phyloP scores from a whole-genome alignment of 2,797 vertebrate genomes.

The Oryzias sinensis region DNA sequence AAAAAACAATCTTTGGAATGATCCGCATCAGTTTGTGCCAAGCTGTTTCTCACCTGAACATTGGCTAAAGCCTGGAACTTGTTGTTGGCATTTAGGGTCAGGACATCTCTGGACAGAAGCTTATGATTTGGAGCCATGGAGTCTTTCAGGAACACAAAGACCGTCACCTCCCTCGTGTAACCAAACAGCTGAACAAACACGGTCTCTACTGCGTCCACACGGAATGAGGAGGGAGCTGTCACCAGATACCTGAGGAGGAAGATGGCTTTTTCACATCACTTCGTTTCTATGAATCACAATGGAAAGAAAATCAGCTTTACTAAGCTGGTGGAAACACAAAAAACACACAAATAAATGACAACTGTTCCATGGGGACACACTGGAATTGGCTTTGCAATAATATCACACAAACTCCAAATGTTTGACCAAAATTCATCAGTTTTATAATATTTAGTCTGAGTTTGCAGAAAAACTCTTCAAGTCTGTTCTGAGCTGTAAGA shows the following conservation, averaged over 20 bases:
- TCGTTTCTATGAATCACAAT: no score
- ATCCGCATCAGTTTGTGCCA: not conserved
- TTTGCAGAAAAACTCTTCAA: no score
- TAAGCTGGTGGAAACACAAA: no score
- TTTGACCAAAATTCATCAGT: no score
- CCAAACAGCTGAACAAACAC: constrained; percentile 86
- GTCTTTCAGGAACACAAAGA: constrained; percentile 78
- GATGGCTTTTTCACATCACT: no score
- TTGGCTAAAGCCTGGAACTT: constrained; percentile 74
- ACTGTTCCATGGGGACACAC: no score
- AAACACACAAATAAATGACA: no score
- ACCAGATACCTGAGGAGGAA: constrained; percentile 81
- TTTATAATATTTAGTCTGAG: no score
- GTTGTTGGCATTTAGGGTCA: constrained; percentile 77
- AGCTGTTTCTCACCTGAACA: constrained; percentile 75
- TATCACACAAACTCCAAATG: no score
- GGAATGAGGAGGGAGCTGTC: constrained; percentile 81
- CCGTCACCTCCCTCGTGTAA: constrained; percentile 68
- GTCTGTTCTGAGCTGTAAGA: no score
- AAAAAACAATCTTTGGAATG: accelerated
- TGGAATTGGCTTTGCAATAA: no score
- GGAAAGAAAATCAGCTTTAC: no score
- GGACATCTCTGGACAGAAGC: constrained; percentile 53
- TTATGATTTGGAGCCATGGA: constrained; percentile 72
- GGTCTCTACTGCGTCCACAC: constrained; percentile 79